Evolutionary conservation across 2,113 vertebrate species (phyloP).

Genomic region (Lethenteron camtschaticum): DNA sequence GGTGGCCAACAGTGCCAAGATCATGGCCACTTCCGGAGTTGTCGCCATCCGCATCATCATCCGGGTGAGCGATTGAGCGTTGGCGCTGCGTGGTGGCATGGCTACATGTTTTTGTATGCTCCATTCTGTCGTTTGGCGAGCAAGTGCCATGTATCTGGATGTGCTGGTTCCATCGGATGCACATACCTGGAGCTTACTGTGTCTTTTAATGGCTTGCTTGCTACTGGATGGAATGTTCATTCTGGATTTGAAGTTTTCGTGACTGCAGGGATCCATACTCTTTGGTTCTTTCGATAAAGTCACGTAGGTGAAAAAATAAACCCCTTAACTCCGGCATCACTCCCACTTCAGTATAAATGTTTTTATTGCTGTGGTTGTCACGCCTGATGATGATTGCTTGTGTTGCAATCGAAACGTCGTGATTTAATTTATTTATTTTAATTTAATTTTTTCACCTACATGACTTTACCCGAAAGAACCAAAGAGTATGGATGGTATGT

Average conservation of each 20-base stretch:
- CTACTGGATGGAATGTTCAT: not conserved
- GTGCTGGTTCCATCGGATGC: not conserved
- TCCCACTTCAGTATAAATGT: no score
- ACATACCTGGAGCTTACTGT: not conserved
- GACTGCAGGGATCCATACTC: not conserved
- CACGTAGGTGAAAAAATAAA: no score
- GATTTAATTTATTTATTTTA: no score
- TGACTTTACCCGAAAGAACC: no score
- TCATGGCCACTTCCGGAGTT: conserved; percentile 86
- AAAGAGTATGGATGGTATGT: not conserved
- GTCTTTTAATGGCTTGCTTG: not conserved
- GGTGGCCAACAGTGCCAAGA: conserved; percentile 92
- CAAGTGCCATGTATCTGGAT: not conserved
- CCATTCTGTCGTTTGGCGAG: not conserved
- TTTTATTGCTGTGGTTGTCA: no score
- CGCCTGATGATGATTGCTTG: no score
- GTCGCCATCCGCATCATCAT: conserved; percentile 81
- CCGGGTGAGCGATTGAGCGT: conserved; percentile 33
- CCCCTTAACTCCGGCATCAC: no score
- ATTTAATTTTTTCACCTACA: no score
- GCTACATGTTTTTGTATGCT: not conserved
- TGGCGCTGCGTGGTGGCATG: not conserved
- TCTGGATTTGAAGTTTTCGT: not conserved
- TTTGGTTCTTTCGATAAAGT: no score
- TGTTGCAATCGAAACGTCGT: no score